Evolutionary conservation across 2,888 invertebrate species (phyloP).

Genomic region (Drosophila merina): DNA sequence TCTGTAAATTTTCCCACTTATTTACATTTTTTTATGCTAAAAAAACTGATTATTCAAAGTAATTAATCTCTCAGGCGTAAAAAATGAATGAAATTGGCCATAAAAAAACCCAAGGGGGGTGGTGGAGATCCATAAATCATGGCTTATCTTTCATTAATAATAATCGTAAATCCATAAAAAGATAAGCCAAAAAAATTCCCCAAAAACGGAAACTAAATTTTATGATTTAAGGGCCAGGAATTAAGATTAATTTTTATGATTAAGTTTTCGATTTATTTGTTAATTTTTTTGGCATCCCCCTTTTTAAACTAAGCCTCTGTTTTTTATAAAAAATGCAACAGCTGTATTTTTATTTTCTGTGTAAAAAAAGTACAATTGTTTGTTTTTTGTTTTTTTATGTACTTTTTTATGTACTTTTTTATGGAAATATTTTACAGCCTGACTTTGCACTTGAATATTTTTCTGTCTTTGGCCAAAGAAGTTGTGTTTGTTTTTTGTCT

Average conservation of each 20-base stretch:
- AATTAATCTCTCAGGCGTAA: conserved; percentile 22
- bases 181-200: conserved; percentile 16
- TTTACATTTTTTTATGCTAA: conserved; percentile 28
- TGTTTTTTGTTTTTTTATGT: background rate
- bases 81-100: too few species aligned
- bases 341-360: conserved; percentile 14
- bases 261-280: too few species aligned
- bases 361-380: conserved; percentile 3
- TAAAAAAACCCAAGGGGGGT: conserved; percentile 10
- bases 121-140: background rate
- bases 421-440: conserved; percentile 17
- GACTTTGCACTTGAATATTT: conserved; percentile 59
- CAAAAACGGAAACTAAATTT: background rate
- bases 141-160: conserved; percentile 10
- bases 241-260: background rate
- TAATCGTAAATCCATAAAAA: conserved; percentile 9
- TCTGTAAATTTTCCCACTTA: conserved; percentile 22
- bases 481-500: conserved; percentile 21
- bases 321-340: conserved; percentile 34
- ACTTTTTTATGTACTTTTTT: conserved; percentile 11
- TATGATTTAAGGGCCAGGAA: background rate
- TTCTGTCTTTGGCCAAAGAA: conserved; percentile 36
- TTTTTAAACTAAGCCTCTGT: conserved; percentile 25
- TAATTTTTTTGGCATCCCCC: background rate
- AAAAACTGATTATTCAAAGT: background rate